A percentile compares a stretch with the other conserved stretches of the same genome.
phyloP scores from a whole-genome alignment of 2,113 vertebrate genomes.

The Solenodon paradoxus region DNA sequence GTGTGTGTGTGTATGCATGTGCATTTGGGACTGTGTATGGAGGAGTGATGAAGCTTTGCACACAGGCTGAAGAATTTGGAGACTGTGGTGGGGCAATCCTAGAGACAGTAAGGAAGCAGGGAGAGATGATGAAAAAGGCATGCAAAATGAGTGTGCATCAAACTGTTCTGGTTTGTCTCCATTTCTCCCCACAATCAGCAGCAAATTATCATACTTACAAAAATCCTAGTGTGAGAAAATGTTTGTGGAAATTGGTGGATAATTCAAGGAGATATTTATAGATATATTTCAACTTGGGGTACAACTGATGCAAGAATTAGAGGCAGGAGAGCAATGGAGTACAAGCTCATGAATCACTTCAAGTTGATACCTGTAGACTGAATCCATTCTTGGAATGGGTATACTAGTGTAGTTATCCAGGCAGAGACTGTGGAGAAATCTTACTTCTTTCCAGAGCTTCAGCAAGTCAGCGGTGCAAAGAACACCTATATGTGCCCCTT shows the following conservation, averaged over 20 bases:
- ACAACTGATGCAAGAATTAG: background rate
- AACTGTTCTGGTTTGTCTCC: background rate
- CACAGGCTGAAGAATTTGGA: background rate
- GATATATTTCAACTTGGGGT: rapidly evolving
- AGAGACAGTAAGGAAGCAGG: background rate
- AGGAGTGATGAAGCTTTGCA: background rate
- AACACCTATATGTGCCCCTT: background rate
- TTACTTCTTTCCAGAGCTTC: background rate
- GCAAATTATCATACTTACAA: background rate
- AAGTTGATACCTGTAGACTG: background rate
- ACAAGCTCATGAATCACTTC: background rate
- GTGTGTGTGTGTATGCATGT: background rate
- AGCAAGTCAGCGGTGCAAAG: background rate
- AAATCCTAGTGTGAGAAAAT: background rate
- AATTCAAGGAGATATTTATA: background rate
- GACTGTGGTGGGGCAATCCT: rapidly evolving
- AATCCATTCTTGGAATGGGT: background rate
- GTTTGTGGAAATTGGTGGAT: background rate
- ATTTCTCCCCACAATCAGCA: background rate
- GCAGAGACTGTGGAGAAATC: background rate
- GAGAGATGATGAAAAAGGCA: background rate
- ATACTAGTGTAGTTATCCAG: background rate
- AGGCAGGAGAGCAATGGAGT: background rate
- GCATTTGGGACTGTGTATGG: rapidly evolving
- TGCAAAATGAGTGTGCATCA: background rate